Conservation (phyloP, 2,113 vertebrate genomes). For the Zapornia atra region DNA sequence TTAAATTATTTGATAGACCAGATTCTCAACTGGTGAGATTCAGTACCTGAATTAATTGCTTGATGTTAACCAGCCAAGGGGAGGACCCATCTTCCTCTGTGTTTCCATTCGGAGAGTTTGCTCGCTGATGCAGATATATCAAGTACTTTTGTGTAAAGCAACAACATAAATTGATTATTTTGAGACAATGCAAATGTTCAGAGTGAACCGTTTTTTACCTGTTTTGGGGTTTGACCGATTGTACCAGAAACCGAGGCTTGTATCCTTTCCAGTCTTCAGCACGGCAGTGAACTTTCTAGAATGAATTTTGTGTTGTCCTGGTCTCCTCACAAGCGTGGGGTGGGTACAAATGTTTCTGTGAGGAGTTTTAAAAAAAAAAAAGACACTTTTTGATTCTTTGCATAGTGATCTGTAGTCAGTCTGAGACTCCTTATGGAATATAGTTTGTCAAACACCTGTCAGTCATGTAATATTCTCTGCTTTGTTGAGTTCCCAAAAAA, state of each 20-base stretch:
- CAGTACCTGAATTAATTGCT: slow-evolving; percentile 9
- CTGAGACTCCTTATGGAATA: not conserved
- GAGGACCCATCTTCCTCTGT: not conserved
- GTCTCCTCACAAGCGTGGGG: not conserved
- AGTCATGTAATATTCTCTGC: not conserved
- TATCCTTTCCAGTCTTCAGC: not conserved
- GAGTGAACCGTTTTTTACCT: not conserved
- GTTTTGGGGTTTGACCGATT: not conserved
- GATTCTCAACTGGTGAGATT: not conserved
- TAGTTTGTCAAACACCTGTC: not conserved
- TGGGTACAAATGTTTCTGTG: not conserved
- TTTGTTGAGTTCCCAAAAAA: slow-evolving; percentile 17
- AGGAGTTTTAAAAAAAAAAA: not conserved
- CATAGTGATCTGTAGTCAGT: not conserved
- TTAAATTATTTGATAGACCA: not conserved
- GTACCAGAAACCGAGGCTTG: not conserved
- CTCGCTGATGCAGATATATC: not conserved
- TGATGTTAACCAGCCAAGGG: not conserved
- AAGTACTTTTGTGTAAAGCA: not conserved
- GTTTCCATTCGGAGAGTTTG: not conserved
- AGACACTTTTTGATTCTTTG: not conserved
- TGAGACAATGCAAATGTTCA: not conserved
- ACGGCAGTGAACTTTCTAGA: not conserved
- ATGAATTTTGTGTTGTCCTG: not conserved
- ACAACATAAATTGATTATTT: not conserved